Evolutionary conservation across 2,113 vertebrate genomes (phyloP).

Genomic region (Nesoenas mayeri): DNA sequence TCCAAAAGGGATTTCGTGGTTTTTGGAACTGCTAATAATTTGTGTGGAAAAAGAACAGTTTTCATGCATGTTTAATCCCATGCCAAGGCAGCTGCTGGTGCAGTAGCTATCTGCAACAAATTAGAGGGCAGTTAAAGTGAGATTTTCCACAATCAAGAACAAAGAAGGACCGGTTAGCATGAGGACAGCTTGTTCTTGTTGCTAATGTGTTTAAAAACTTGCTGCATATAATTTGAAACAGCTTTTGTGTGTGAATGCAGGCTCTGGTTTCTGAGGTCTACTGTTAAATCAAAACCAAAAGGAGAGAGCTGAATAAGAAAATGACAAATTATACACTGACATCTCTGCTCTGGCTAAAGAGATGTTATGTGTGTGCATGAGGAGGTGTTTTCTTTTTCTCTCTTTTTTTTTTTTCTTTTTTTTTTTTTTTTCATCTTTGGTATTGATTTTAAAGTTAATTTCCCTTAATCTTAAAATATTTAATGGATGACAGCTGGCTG

Average conservation of each 20-base stretch:
- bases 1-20: constrained; percentile 65
- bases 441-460: constrained; percentile 74
- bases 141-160: constrained; percentile 86
- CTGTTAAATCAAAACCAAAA: constrained; percentile 79
- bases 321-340: constrained; percentile 73
- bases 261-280: constrained; percentile 69
- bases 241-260: constrained; percentile 69
- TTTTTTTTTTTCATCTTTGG: constrained; percentile 20
- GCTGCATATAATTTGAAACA: constrained; percentile 84
- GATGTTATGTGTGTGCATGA: not conserved
- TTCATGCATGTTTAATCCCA: constrained; percentile 78
- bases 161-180: constrained; percentile 79
- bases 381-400: not conserved
- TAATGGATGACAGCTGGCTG: constrained; percentile 63
- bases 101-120: constrained; percentile 84
- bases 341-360: constrained; percentile 47
- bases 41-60: constrained; percentile 77
- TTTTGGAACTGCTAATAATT: constrained; percentile 77
- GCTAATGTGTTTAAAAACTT: constrained; percentile 88
- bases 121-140: constrained; percentile 85
- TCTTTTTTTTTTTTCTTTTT: not conserved
- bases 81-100: constrained; percentile 82
- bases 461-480: constrained; percentile 70
- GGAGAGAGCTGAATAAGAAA: constrained; percentile 70
- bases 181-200: constrained; percentile 86